phyloP scores from a whole-genome alignment of 2,113 vertebrate species.

The Malaclemys terrapin region DNA sequence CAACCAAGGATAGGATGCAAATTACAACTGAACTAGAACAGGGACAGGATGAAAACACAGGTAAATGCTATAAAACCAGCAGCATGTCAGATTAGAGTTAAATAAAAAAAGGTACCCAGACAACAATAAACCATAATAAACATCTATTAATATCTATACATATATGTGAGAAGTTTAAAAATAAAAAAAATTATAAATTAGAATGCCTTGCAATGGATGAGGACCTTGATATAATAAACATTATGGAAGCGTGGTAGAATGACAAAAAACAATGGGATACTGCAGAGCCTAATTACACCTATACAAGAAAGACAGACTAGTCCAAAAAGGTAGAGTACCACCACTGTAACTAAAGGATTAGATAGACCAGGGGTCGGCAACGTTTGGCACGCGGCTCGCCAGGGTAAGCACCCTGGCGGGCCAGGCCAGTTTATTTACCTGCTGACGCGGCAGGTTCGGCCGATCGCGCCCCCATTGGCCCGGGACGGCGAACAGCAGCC shows the following conservation, averaged over 20 bases:
- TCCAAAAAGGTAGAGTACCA: neutral
- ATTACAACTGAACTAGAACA: neutral
- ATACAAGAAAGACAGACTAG: neutral
- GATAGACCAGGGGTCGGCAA: neutral
- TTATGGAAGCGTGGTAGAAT: neutral
- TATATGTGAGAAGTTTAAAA: slow-evolving; percentile 19
- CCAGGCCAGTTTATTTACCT: too few species aligned
- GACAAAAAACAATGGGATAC: neutral
- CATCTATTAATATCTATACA: neutral
- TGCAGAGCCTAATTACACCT: neutral
- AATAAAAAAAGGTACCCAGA: neutral
- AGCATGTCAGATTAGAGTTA: slow-evolving; percentile 22
- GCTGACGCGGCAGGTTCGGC: too few species aligned
- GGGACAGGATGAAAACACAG: slow-evolving; percentile 29
- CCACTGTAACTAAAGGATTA: neutral
- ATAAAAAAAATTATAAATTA: neutral
- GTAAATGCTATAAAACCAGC: slow-evolving; percentile 41
- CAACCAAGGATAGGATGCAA: slow-evolving; percentile 32
- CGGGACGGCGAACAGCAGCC: too few species aligned
- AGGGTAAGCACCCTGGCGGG: too few species aligned
- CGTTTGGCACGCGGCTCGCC: too few species aligned
- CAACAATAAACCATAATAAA: neutral
- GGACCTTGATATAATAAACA: neutral
- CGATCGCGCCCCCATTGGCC: too few species aligned
- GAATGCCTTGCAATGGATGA: neutral